phyloP scores from a whole-genome alignment of 1,140 invertebrate species.

The Drosophila hydei region DNA sequence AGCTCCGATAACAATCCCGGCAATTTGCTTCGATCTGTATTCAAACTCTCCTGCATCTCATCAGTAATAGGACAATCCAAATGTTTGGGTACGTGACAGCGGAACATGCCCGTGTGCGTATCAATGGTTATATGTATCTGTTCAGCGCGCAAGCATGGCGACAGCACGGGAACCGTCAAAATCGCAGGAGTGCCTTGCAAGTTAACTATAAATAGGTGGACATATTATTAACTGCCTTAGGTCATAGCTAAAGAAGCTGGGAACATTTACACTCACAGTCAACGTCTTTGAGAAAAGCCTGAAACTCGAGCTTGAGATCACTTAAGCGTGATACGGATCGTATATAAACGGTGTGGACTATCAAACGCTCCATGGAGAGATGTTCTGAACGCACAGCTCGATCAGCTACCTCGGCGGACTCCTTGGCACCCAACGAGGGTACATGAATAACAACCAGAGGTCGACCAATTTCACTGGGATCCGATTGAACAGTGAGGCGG shows the following conservation, averaged over 20 bases:
- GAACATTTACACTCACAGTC: slow-evolving; percentile 86
- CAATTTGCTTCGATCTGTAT: slow-evolving; percentile 89
- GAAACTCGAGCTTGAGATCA: slow-evolving; percentile 92
- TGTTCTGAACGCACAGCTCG: slow-evolving; percentile 93
- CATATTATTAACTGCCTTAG: neutral
- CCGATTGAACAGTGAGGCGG: slow-evolving; percentile 94
- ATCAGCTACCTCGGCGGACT: slow-evolving; percentile 89
- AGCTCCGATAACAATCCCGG: slow-evolving; percentile 89
- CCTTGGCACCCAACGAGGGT: slow-evolving; percentile 90
- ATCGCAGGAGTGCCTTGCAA: slow-evolving; percentile 94
- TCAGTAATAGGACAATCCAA: slow-evolving; percentile 90
- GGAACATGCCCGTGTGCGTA: slow-evolving; percentile 95
- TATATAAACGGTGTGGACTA: slow-evolving; percentile 99
- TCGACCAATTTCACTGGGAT: slow-evolving; percentile 91
- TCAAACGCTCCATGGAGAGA: slow-evolving; percentile 95
- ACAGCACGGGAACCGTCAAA: slow-evolving; percentile 93
- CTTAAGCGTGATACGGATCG: slow-evolving; percentile 92
- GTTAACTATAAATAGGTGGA: slow-evolving; percentile 84
- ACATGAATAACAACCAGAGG: slow-evolving; percentile 94
- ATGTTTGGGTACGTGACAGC: slow-evolving; percentile 96
- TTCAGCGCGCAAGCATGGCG: slow-evolving; percentile 95
- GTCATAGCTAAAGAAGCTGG: neutral
- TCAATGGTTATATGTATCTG: slow-evolving; percentile 96
- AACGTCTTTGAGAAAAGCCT: slow-evolving; percentile 89
- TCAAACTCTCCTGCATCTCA: slow-evolving; percentile 92